Percentiles rank a stretch among this genome's conserved stretches.
These are phyloP conservation scores for Anadara kagoshimensis DNA, from an alignment of 1,140 invertebrate species.

Conservation along the genomic window DNA sequence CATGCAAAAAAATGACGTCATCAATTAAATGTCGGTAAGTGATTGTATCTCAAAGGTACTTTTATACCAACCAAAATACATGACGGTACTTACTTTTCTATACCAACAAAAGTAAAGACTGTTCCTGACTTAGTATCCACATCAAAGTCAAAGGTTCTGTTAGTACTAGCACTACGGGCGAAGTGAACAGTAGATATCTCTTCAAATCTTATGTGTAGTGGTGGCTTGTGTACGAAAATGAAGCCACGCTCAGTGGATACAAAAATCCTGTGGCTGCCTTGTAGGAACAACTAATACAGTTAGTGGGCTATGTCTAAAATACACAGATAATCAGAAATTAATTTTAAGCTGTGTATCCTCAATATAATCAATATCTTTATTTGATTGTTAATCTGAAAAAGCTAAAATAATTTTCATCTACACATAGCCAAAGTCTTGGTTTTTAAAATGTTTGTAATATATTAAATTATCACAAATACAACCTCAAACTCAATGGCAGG, in stretches of 20 bases:
- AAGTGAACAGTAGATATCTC: slow-evolving; percentile 98
- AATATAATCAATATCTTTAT: too few relatives aligned
- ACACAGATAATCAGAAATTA: neutral
- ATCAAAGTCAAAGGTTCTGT: slow-evolving; percentile 90
- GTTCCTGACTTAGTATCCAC: slow-evolving; percentile 93
- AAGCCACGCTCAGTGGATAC: slow-evolving; percentile 99
- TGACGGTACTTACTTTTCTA: slow-evolving; percentile 85
- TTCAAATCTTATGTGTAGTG: slow-evolving; percentile 98
- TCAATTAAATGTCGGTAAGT: too few relatives aligned
- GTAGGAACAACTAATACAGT: slow-evolving; percentile 96
- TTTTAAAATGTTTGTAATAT: too few relatives aligned
- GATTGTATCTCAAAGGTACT: too few relatives aligned
- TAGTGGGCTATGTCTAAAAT: slow-evolving; percentile 88
- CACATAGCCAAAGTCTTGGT: too few relatives aligned
- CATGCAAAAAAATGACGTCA: too few relatives aligned
- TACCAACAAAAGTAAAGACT: slow-evolving; percentile 96
- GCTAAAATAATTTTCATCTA: too few relatives aligned
- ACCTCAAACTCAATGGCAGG: too few relatives aligned
- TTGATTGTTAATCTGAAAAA: too few relatives aligned
- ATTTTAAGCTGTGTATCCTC: too few relatives aligned
- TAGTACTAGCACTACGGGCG: slow-evolving; percentile 95
- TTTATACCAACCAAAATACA: neutral
- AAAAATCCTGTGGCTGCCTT: slow-evolving; percentile 98
- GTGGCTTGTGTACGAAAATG: slow-evolving; percentile 99
- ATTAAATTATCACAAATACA: too few relatives aligned